Conservation (phyloP, 2,797 vertebrate genomes). For the Champsocephalus esox region DNA sequence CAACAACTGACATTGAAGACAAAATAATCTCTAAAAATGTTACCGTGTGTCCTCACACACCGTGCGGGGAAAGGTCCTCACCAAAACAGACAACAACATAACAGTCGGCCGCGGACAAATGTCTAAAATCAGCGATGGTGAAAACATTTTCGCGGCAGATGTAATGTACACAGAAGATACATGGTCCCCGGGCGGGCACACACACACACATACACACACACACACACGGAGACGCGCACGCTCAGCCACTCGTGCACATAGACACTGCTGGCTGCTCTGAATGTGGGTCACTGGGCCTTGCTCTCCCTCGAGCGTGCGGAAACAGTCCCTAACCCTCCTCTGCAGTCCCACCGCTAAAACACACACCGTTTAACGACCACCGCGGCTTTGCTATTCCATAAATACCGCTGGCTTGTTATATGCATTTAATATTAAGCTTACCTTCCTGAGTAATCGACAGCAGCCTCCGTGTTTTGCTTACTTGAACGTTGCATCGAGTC, state of each 20-base stretch:
- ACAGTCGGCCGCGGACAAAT: constrained; percentile 9
- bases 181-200: constrained; percentile 41
- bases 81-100: constrained; percentile 13
- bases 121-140: constrained; percentile 59
- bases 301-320: constrained; percentile 83
- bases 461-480: constrained; percentile 75
- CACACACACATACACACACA: constrained; percentile 26
- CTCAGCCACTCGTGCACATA: constrained; percentile 72
- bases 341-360: constrained; percentile 70
- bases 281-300: constrained; percentile 89
- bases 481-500: constrained; percentile 70
- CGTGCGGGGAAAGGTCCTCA: constrained; percentile 24
- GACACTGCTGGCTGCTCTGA: constrained; percentile 75
- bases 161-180: constrained; percentile 53
- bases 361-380: constrained; percentile 13
- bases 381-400: neutral
- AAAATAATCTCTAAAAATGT: constrained; percentile 65
- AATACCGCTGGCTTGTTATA: neutral
- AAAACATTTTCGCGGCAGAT: constrained; percentile 83
- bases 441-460: constrained; percentile 61
- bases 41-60: constrained; percentile 39
- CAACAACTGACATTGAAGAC: constrained; percentile 78
- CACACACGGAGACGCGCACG: constrained; percentile 57
- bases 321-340: constrained; percentile 81
- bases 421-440: constrained; percentile 45